Conservation (phyloP, 2,888 invertebrate genomes). For the Adelphocoris suturalis region DNA sequence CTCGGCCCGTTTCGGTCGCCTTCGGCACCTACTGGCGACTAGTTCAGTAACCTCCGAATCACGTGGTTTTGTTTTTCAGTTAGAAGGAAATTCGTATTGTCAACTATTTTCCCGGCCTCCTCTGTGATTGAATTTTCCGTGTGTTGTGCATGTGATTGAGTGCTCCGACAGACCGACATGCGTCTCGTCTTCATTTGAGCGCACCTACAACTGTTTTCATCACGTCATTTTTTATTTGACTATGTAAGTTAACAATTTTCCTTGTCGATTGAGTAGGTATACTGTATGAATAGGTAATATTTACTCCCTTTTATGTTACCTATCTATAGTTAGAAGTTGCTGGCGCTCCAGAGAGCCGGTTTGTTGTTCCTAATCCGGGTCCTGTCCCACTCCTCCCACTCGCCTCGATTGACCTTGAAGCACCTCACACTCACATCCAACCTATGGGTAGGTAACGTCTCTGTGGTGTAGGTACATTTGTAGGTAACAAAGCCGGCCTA, state of each 20-base stretch:
- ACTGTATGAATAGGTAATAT: too few species aligned
- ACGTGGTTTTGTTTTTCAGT: slow-evolving; percentile 41
- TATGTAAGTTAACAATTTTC: neutral
- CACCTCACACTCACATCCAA: neutral
- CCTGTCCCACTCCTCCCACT: slow-evolving; percentile 42
- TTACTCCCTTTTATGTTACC: too few species aligned
- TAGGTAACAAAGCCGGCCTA: neutral
- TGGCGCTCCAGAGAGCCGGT: slow-evolving; percentile 28
- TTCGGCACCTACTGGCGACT: slow-evolving; percentile 9
- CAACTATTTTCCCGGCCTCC: neutral
- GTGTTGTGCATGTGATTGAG: slow-evolving; percentile 19
- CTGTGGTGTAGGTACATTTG: neutral
- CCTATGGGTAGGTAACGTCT: neutral
- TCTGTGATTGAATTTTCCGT: neutral
- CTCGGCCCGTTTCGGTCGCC: slow-evolving; percentile 28
- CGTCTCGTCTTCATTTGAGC: neutral
- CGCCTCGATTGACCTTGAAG: slow-evolving; percentile 41
- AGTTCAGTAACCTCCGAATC: slow-evolving; percentile 34
- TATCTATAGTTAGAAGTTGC: neutral
- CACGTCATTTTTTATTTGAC: neutral
- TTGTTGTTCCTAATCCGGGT: slow-evolving; percentile 37
- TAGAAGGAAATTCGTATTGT: neutral
- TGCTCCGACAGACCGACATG: slow-evolving; percentile 23
- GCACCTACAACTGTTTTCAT: neutral
- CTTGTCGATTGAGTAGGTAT: too few species aligned